A percentile compares a stretch with the other conserved stretches of the same genome.
phyloP scores from a whole-genome alignment of 2,888 invertebrate species.

The Standfussiana lucernea region DNA sequence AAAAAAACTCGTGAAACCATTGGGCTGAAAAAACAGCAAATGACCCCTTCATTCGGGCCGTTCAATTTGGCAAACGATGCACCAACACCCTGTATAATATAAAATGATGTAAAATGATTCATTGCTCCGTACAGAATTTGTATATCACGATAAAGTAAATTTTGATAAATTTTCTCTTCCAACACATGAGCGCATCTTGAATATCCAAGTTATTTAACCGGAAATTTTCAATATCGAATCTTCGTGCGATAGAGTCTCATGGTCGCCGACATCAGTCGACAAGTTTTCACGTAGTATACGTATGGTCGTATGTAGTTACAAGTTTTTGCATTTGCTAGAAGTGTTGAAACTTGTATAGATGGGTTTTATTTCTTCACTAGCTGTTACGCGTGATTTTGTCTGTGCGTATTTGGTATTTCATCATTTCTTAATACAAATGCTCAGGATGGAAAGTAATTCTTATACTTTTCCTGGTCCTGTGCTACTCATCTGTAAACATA shows the following conservation, averaged over 20 bases:
- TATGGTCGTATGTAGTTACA: not conserved
- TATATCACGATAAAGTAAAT: not conserved
- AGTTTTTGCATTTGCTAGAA: not conserved
- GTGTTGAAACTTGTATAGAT: not conserved
- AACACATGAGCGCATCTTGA: not conserved
- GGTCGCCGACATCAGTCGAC: not conserved
- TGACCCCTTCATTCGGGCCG: too few relatives aligned
- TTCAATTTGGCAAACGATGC: too few relatives aligned
- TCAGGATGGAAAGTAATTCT: not conserved
- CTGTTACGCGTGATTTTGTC: not conserved
- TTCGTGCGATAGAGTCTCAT: not conserved
- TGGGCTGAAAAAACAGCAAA: too few relatives aligned
- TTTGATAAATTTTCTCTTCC: not conserved
- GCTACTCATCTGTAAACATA: not conserved
- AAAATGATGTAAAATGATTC: not conserved
- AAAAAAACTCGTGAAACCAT: too few relatives aligned
- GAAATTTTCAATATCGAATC: not conserved
- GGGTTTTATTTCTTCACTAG: not conserved
- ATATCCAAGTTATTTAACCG: not conserved
- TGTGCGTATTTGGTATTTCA: not conserved
- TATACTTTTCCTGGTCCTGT: too few relatives aligned
- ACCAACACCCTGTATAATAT: too few relatives aligned
- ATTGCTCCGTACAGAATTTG: not conserved
- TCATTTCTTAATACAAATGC: not conserved
- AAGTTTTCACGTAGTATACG: conserved; percentile 13